Evolutionary conservation across 2,797 vertebrate species (phyloP).

Genomic region (Phoebastria nigripes): DNA sequence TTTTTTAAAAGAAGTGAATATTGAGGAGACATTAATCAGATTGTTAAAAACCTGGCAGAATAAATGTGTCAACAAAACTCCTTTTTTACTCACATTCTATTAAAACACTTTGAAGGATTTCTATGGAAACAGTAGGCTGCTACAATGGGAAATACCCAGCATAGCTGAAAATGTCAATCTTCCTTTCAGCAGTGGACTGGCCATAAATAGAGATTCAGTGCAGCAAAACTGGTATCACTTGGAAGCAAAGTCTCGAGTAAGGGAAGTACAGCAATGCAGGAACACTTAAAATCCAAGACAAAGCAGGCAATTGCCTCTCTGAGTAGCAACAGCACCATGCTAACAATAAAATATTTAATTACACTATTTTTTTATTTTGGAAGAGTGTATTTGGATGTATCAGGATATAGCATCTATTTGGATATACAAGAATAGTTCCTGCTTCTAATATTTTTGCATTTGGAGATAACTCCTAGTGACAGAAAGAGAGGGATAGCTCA

Average conservation of each 20-base stretch:
- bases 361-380: not conserved
- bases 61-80: conserved; percentile 43
- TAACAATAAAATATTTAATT: not conserved
- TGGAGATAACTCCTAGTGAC: not conserved
- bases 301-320: not conserved
- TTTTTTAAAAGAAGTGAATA: not conserved
- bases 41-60: conserved; percentile 36
- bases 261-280: not conserved
- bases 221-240: not conserved
- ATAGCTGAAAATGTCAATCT: conserved; percentile 21
- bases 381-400: not conserved
- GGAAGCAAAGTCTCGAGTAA: not conserved
- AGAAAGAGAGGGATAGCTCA: not conserved
- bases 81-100: conserved; percentile 34
- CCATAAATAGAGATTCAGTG: conserved; percentile 13
- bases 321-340: not conserved
- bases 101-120: conserved; percentile 41
- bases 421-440: not conserved
- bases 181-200: conserved; percentile 22
- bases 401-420: not conserved
- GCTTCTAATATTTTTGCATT: not conserved
- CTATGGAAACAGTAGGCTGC: conserved; percentile 57
- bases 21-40: not conserved
- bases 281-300: not conserved
- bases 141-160: conserved; percentile 53